Base-by-base conservation (phyloP, 2,797 vertebrate species). In the Brotula barbata region DNA sequence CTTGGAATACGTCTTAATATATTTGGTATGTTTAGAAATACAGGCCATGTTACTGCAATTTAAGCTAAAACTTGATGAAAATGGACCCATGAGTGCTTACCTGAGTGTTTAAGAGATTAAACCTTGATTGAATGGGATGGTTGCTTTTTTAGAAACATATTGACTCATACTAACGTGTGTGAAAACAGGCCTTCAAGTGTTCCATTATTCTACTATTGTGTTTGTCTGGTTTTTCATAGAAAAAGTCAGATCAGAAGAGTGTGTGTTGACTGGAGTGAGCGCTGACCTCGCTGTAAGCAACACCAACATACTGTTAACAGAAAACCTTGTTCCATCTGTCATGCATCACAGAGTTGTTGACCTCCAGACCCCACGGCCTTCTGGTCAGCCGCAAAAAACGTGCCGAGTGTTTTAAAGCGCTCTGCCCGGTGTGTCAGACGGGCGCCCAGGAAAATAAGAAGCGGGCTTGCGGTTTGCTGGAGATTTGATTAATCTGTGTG, bases 291-390 rank as follows among this genome's bases (percentile, higher is more conserved):
- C 73, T 73, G 48, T 74, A 66, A 73, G 56, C 53, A 66, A 58
- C 57, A 49, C 68, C 16, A 21, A 19, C 14, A 17, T 20, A 66
- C 36, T 15, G 68, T 60, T 74, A 74, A 44, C 62, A 63, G 56
- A 75, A 63, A 78, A 49, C 60, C 58, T 46, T n/a, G 65, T 61
- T 75, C 67, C 64, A n/a, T 51, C 74, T 68, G 83, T 75, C 71
- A 83, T 45, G 77, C 78, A 75, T 84, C 78, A 74, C 60, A 60
- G 73, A 76, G 71, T 72, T 61, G 80, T 79, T 64, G 66, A 80
- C 77, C 84, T 79, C 43, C 61, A 64, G 68, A 71, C 74, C 77
- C 56, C 33, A 14, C 15, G 39, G 42, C 75, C 36, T 51, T 17
- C 54, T 6, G 42, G 65, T 61, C 50, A 37, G 70, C 46, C 14